A percentile compares a stretch with the other conserved stretches of the same genome.
phyloP scores from a whole-genome alignment of 2,797 vertebrate species.

The Oreonectes daqikongensis region DNA sequence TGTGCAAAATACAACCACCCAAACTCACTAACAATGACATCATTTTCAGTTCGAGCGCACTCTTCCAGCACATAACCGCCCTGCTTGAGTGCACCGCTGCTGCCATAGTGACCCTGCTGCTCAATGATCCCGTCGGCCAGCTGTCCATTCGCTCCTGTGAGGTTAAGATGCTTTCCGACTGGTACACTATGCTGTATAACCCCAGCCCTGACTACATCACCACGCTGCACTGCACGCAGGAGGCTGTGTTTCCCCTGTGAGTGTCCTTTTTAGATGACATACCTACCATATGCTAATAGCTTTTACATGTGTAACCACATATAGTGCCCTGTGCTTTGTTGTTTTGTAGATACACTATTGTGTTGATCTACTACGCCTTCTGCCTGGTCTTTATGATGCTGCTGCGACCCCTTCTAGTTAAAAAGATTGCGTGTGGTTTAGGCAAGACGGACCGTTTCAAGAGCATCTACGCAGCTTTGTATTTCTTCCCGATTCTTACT shows the following conservation, averaged over 20 bases:
- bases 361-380: constrained; percentile 96
- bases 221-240: constrained; percentile 95
- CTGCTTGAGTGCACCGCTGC: constrained; percentile 87
- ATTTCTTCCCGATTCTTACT: constrained; percentile 96
- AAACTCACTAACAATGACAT: no score
- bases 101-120: constrained; percentile 83
- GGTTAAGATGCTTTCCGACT: constrained; percentile 94
- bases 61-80: constrained; percentile 91
- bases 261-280: constrained; percentile 54
- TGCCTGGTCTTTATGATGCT: constrained; percentile 97
- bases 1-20: no score
- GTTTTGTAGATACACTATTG: constrained; percentile 88
- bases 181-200: constrained; percentile 99
- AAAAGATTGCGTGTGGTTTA: constrained; percentile 95
- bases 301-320: not conserved
- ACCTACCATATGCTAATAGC: not conserved
- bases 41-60: constrained; percentile 84
- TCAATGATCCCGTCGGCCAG: constrained; percentile 85
- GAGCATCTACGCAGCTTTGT: constrained; percentile 95
- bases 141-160: constrained; percentile 88
- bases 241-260: constrained; percentile 95
- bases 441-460: constrained; percentile 95
- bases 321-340: constrained; percentile 23
- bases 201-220: constrained; percentile 95
- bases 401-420: constrained; percentile 93